Percentiles rank a stretch among this genome's conserved stretches.
These are phyloP conservation scores for Troides oblongomaculatus DNA, from an alignment of 2,888 invertebrate genomes.

Conservation along the genomic window DNA sequence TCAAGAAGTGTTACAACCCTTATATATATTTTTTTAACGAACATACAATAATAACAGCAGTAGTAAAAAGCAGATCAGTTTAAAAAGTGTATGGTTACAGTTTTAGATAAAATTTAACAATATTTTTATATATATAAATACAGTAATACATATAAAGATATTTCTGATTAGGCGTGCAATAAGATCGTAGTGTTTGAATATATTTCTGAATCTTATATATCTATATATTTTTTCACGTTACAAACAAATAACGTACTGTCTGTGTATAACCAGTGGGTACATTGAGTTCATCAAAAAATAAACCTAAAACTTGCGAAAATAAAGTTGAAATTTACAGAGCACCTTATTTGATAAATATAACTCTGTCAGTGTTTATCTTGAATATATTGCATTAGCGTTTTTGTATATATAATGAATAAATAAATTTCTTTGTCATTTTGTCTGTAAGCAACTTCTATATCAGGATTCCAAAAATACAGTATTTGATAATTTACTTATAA, in stretches of 20 bases:
- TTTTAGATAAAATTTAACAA: conserved; percentile 15
- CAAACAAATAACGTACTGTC: background rate
- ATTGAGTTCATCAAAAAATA: conserved; percentile 5
- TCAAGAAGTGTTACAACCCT: conserved; percentile 11
- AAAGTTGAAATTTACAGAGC: conserved; percentile 10
- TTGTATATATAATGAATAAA: background rate
- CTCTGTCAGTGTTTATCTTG: conserved; percentile 10
- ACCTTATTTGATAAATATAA: background rate
- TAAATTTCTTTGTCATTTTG: conserved; percentile 8
- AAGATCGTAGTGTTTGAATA: conserved; percentile 14
- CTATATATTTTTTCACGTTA: background rate
- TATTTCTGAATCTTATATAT: conserved; percentile 1
- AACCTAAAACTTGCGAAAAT: background rate
- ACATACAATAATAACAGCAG: conserved; percentile 16
- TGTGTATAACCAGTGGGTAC: background rate
- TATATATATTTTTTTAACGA: conserved; percentile 1
- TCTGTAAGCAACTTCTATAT: conserved; percentile 6
- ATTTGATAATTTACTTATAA: background rate
- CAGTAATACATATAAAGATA: background rate
- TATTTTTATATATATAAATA: background rate
- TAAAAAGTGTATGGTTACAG: conserved; percentile 3
- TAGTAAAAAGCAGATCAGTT: background rate
- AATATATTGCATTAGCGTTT: background rate
- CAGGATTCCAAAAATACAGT: conserved; percentile 16
- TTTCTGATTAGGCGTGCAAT: conserved; percentile 15